Evolutionary conservation across 2,888 invertebrate genomes (phyloP), one percentile per base, ranked within the genome.

Genomic region (Tridacna gigas): DNA sequence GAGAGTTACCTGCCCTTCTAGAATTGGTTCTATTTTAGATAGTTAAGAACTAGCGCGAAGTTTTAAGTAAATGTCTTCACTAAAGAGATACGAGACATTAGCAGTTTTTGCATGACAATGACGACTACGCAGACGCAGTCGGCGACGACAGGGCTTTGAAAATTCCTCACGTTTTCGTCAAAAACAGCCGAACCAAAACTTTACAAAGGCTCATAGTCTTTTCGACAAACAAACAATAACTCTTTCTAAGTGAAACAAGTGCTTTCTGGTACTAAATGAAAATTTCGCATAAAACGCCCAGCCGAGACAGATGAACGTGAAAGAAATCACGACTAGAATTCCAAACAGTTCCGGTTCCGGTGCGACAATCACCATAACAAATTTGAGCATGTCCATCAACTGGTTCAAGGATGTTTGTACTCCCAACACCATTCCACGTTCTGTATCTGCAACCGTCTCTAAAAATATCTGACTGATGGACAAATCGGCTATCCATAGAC

Each of bases 401-500:
- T 94, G 94, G 91, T 96, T 96, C n/a, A 96, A 90, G 2, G 95
- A 95, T 75, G 92, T 94, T 89, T 96, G 96, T 2, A 96, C 95
- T 3, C 96, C 96, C 82, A 94, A 95, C n/a, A 96, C 94, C 9
- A 94, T 93, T 12, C 96, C 96, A 37, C 96, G 92, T 85, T 95
- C 94, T 4, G 89, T 84, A 82, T 96, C 95, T 7, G 86, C 89
- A 1, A 96, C 95, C 20, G 91, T 91, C 91, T 96, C 95, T 90
- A 96, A 95, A 80, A 96, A 93, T 28, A 95, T 91, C 91, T 96
- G 96, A 22, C 95, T 95, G 22, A 96, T 95, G 3, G 95, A 94
- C 78, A 96, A 89, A 90, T 96, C 96, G 3, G 95, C 94, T 79
- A 95, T 93, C 96, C 96, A 96, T 51, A 96, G 90, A n/a, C 96